Conservation (phyloP, 2,797 vertebrate genomes). For the Macrochelys suwanniensis region DNA sequence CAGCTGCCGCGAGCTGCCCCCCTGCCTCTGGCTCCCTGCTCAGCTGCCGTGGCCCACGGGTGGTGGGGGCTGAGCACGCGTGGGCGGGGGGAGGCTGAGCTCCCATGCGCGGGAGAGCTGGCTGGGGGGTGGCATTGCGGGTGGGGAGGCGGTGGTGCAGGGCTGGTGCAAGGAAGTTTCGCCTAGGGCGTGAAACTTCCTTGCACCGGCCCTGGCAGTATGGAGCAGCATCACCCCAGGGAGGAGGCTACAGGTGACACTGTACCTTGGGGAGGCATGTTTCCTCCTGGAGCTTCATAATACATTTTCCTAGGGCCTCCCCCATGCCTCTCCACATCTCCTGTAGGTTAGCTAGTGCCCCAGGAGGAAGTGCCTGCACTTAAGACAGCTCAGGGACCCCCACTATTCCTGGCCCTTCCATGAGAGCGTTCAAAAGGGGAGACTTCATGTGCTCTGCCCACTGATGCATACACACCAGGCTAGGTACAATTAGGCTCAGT, state of each 20-base stretch:
- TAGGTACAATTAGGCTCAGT: not conserved
- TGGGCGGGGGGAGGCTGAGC: too few species aligned
- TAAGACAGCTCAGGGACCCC: not conserved
- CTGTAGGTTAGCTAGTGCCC: not conserved
- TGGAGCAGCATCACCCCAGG: not conserved
- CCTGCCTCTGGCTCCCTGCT: too few species aligned
- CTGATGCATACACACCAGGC: not conserved
- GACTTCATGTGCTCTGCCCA: not conserved
- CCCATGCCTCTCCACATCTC: not conserved
- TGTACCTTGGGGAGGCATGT: not conserved
- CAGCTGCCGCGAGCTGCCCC: too few species aligned
- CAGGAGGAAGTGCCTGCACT: not conserved
- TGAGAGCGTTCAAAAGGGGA: not conserved
- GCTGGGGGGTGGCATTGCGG: too few species aligned
- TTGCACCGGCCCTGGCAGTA: too few species aligned
- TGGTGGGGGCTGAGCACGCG: too few species aligned
- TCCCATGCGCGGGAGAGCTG: too few species aligned
- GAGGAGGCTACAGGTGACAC: not conserved
- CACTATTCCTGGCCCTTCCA: not conserved
- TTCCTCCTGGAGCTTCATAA: not conserved
- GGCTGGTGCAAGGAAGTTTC: too few species aligned
- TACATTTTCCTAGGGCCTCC: not conserved
- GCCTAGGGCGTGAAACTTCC: too few species aligned
- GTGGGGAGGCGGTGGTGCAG: too few species aligned
- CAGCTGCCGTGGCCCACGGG: too few species aligned